Base-by-base conservation (phyloP, 2,797 vertebrate genomes). In the Halcyon chelicuti region DNA sequence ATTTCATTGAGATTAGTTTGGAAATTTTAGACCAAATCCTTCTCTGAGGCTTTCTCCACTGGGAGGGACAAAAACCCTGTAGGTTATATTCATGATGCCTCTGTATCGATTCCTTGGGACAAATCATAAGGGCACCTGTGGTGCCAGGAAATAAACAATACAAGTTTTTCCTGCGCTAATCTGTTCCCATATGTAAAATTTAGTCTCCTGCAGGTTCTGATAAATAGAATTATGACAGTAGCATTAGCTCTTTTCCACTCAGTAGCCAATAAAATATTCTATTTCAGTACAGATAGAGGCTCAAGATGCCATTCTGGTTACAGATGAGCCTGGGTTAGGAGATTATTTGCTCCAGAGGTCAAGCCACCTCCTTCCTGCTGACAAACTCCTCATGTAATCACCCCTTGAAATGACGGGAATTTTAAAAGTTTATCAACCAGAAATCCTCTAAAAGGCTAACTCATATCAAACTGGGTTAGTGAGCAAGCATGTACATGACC, bases 1-100 rank as follows among this genome's bases (percentile, higher is more conserved):
- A 89, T 35, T 92, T 73, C 62, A 82, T 22, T 60, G 42, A 81
- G 66, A 65, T 84, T 79, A 79, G 61, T 71, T 81, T 39, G 62
- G 63, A 58, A 82, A 74, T 55, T 82, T 74, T 25, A 67, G 42
- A 71, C 37, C 67, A 95, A 95, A 80, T 74, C 86, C 65, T 94
- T 78, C 76, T 86, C 66, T 73, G 42, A 66, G 62, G 70, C 40
- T 91, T 65, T 20, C 61, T 65, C 31, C 18, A 13, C 0, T 18
- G 46, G 11, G 31, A 80, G 39, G 29, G 13, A 62, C 44, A 91
- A 39, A 93, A 58, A 8, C 42, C 51, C 26, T 26, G 25, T 7
- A 65, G 65, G 58, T 66, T 86, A 37, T 58, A 66, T 8, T 55
- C 4, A 4, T 4, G 26, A 62, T 54, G 61, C 16, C 33, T 61